Evolutionary conservation across 2,797 vertebrate genomes (phyloP).

Genomic region (Phoxinus dragarum): DNA sequence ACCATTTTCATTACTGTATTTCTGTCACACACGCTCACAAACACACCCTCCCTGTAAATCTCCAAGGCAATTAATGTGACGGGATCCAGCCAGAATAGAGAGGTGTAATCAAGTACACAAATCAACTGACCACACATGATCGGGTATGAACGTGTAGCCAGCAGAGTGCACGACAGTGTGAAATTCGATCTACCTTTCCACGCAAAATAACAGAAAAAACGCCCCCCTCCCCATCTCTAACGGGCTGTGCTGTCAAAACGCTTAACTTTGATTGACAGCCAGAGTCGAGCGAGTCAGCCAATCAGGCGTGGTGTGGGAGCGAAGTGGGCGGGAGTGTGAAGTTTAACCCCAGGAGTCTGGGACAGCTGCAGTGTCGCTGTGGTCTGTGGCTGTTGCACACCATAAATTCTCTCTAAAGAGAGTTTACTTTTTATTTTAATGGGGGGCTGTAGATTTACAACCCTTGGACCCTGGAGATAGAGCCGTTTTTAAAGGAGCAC

Average conservation of each 20-base stretch:
- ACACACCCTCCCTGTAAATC: constrained; percentile 47
- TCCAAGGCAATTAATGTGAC: constrained; percentile 43
- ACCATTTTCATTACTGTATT: constrained; percentile 32
- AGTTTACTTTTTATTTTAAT: constrained; percentile 83
- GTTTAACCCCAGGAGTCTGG: constrained; percentile 70
- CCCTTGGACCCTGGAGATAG: constrained; percentile 61
- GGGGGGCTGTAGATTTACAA: constrained; percentile 76
- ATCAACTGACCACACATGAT: constrained; percentile 57
- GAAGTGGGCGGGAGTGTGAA: constrained; percentile 58
- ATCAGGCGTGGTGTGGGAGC: constrained; percentile 65
- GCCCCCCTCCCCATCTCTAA: constrained; percentile 38
- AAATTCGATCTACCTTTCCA: constrained; percentile 54
- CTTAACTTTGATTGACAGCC: constrained; percentile 71
- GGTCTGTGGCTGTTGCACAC: constrained; percentile 69
- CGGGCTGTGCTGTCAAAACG: constrained; percentile 63
- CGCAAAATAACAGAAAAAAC: constrained; percentile 5
- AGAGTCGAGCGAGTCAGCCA: constrained; percentile 54
- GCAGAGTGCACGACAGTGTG: constrained; percentile 57
- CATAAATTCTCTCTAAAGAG: constrained; percentile 81
- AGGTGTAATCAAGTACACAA: constrained; percentile 59
- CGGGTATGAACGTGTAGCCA: constrained; percentile 31
- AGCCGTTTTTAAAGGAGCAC: constrained; percentile 67
- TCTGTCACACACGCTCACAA: constrained; percentile 18
- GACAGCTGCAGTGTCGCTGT: constrained; percentile 73
- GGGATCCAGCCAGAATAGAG: constrained; percentile 43